Base-by-base conservation (phyloP, 2,888 invertebrate species). In the Drosophila nigricruria region DNA sequence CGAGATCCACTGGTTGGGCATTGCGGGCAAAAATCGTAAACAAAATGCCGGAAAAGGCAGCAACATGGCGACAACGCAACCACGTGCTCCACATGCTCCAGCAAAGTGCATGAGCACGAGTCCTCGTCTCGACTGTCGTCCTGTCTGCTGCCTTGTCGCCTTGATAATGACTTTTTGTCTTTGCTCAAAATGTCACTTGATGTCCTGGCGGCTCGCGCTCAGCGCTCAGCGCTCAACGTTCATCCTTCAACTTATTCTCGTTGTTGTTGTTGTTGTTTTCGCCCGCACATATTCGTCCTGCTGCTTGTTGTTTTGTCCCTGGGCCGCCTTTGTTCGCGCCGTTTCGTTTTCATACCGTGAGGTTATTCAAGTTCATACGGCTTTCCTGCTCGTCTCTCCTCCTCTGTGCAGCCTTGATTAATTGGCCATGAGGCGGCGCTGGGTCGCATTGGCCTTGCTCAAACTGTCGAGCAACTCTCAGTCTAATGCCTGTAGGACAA, bases 151-250 rank as follows among this genome's bases (percentile, higher is more conserved):
- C 59, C 47, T 30, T 66, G 64, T 84, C 88, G 89, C 78, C 85
- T 80, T 87, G 85, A 89, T 89, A 86, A 86, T 86, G 85, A 86
- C 85, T 86, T 86, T 85, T 86, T 86, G 85, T 86, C 85, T 89
- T 80, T 82, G 78, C 89, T 87, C 89, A 84, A 87, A 89, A 85
- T 87, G 89, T 85, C 85, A 89, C 89, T 85, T 85, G 85, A 85
- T 83, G 75, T 73, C 70, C 56, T 53, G 52, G 50, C 50, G 56
- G 56, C 67, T 56, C 42, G 42, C 66, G 50, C 56, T 40, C 25
- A 14, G 43, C 65, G 49, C 54, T 27, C 23, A n/a, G 25, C 32
- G 52, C 60, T 60, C 23, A n/a, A 18, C 32, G 52, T 57, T 60
- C 47, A 43, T 64, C n/a, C 36, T 30, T 36, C 49, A 47, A 4